Evolutionary conservation across 2,797 vertebrate genomes (phyloP).

Genomic region (Natrix natrix): DNA sequence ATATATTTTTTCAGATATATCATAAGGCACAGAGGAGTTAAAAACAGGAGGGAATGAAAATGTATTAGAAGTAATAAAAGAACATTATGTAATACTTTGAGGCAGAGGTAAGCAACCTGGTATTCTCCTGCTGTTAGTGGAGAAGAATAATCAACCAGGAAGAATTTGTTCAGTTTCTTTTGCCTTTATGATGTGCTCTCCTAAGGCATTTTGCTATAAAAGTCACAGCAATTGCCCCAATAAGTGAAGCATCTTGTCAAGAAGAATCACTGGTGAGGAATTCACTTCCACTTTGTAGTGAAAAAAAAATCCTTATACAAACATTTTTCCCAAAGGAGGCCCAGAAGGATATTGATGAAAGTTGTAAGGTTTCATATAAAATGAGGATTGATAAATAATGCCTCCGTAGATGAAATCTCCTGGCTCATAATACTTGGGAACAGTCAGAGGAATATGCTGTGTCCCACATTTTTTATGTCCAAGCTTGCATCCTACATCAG

Average conservation of each 20-base stretch:
- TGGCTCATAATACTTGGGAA: not conserved
- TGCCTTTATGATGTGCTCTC: not conserved
- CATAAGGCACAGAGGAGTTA: not conserved
- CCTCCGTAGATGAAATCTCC: constrained; percentile 3
- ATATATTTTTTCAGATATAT: not conserved
- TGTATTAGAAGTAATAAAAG: not conserved
- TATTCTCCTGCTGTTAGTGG: not conserved
- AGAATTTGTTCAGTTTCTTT: not conserved
- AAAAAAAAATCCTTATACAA: not conserved
- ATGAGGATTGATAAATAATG: not conserved
- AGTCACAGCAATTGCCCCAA: not conserved
- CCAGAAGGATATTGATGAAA: not conserved
- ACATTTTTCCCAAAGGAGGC: not conserved
- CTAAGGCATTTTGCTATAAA: not conserved
- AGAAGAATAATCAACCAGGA: not conserved
- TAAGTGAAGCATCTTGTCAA: not conserved
- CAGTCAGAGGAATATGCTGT: not conserved
- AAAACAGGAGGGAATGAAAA: not conserved
- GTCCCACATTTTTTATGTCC: not conserved
- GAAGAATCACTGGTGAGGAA: not conserved
- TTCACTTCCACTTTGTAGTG: not conserved
- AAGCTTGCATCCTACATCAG: not conserved
- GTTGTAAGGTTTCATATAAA: not conserved
- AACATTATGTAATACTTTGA: not conserved
- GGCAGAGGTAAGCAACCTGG: not conserved